A percentile compares a stretch with the other conserved stretches of the same genome.
These are phyloP conservation scores for Alloscopus bannaensis DNA, from an alignment of 2,888 invertebrate species.

Conservation along the genomic window DNA sequence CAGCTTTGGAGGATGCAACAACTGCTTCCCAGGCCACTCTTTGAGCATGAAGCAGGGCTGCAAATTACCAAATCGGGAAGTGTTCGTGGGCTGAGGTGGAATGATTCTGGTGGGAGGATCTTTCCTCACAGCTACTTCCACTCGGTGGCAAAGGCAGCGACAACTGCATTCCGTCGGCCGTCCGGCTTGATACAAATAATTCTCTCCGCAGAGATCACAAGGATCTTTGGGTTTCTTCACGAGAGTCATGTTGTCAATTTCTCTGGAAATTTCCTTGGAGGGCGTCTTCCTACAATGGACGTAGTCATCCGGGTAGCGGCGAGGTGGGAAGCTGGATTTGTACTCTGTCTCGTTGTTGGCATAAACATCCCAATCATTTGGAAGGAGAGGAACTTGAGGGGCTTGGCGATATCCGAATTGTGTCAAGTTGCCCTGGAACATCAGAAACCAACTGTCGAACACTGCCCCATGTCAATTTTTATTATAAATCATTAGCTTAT, in stretches of 20 bases:
- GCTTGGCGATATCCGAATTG: conserved; percentile 66
- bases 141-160: conserved; percentile 40
- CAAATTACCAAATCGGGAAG: conserved; percentile 33
- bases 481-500: conserved; percentile 22
- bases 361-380: conserved; percentile 71
- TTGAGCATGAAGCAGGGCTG: conserved; percentile 1
- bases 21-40: conserved; percentile 40
- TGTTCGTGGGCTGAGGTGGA: neutral
- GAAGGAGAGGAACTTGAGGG: conserved; percentile 66
- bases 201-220: conserved; percentile 42
- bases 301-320: conserved; percentile 63
- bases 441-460: conserved; percentile 13
- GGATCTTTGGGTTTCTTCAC: conserved; percentile 48
- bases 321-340: conserved; percentile 11
- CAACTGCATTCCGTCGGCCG: conserved; percentile 22
- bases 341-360: conserved; percentile 60
- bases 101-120: neutral
- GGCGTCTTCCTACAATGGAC: conserved; percentile 62
- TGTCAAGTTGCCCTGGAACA: conserved; percentile 65
- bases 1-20: conserved; percentile 21
- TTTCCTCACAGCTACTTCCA: conserved; percentile 16
- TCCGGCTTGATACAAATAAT: conserved; percentile 28
- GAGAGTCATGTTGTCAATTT: conserved; percentile 35
- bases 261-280: conserved; percentile 40
- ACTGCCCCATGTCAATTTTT: neutral